These are phyloP conservation scores for Bradysia coprophila DNA, from an alignment of 1,140 invertebrate species.

Conservation along the genomic window DNA sequence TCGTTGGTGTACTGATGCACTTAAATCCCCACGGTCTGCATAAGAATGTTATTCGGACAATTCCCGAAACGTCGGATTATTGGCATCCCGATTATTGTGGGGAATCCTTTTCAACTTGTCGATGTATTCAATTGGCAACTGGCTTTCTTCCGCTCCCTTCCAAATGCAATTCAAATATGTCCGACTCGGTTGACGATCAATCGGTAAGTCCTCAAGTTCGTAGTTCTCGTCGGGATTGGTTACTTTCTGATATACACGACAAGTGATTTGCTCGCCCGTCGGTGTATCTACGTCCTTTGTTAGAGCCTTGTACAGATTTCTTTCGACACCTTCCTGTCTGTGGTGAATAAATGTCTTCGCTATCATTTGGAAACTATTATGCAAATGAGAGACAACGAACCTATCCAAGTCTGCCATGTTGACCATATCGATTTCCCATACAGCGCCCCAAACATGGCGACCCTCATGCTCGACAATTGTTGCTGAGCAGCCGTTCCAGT, in stretches of 20 bases:
- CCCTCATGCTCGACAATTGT: slow-evolving; percentile 44
- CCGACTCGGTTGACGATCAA: slow-evolving; percentile 42
- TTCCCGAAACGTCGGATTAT: neutral
- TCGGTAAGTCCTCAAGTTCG: slow-evolving; percentile 24
- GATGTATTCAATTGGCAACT: slow-evolving; percentile 45
- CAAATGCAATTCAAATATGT: slow-evolving; percentile 37
- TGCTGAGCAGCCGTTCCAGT: slow-evolving; percentile 55
- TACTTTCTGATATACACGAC: slow-evolving; percentile 46
- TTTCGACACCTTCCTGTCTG: slow-evolving; percentile 58
- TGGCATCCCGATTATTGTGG: slow-evolving; percentile 42
- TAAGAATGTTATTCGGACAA: too few relatives aligned
- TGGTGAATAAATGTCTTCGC: too few relatives aligned
- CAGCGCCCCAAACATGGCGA: slow-evolving; percentile 49
- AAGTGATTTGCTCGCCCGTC: slow-evolving; percentile 29
- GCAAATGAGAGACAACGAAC: slow-evolving; percentile 23
- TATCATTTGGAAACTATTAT: slow-evolving; percentile 20
- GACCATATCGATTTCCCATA: slow-evolving; percentile 51
- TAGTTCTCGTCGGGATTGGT: slow-evolving; percentile 18
- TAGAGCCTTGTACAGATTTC: slow-evolving; percentile 44
- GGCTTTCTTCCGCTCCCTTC: slow-evolving; percentile 39
- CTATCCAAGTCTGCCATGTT: slow-evolving; percentile 44
- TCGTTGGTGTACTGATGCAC: too few relatives aligned
- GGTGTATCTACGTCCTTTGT: slow-evolving; percentile 34
- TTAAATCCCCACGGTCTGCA: too few relatives aligned
- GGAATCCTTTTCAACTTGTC: slow-evolving; percentile 35